Evolutionary conservation across 2,797 vertebrate species (phyloP).

Genomic region (Kryptopterus vitreolus): DNA sequence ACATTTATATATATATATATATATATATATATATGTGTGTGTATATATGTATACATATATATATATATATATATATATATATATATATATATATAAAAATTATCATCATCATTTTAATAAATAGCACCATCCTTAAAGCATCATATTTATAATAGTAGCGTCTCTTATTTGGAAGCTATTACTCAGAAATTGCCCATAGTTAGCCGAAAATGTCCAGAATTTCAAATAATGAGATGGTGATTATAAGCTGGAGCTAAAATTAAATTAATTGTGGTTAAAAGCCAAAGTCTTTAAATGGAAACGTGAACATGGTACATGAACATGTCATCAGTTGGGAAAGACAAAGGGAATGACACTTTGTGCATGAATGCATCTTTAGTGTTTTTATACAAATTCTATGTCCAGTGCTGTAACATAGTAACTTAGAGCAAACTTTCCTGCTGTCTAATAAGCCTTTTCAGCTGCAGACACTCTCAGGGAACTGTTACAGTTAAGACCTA

Average conservation of each 20-base stretch:
- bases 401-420: not conserved
- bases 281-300: not conserved
- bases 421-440: not conserved
- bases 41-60: no score
- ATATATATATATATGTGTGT: no score
- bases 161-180: not conserved
- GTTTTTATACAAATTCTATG: not conserved
- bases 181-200: not conserved
- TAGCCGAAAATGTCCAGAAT: not conserved
- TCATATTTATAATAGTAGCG: not conserved
- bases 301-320: not conserved
- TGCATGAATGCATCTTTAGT: slow-evolving; percentile 11
- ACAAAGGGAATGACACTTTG: not conserved
- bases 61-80: no score
- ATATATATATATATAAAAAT: no score
- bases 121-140: not conserved
- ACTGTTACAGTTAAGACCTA: slow-evolving; percentile 15
- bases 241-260: slow-evolving; percentile 3
- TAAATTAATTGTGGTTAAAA: not conserved
- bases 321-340: not conserved
- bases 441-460: not conserved
- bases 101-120: no score
- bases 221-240: not conserved
- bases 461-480: not conserved
- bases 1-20: no score